These are phyloP conservation scores for Morinoia aosen DNA, from an alignment of 2,888 invertebrate genomes.

Conservation along the genomic window DNA sequence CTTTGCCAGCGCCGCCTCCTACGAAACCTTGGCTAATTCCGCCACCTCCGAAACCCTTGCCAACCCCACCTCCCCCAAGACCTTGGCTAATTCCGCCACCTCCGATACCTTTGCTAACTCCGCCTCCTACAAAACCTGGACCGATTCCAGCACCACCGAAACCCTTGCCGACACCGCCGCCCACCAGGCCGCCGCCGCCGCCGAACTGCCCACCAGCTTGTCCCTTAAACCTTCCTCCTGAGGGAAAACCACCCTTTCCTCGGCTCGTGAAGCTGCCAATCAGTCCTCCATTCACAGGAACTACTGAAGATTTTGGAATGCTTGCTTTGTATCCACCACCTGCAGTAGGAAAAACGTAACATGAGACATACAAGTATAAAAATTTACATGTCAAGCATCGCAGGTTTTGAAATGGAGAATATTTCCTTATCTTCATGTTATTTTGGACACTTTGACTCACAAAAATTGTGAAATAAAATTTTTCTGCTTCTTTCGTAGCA, in stretches of 20 bases:
- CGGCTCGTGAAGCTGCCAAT: neutral
- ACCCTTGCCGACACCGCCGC: neutral
- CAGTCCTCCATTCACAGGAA: slow-evolving; percentile 1
- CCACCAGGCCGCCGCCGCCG: neutral
- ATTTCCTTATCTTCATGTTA: neutral
- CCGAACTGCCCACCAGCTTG: neutral
- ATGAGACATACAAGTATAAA: neutral
- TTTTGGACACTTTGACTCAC: neutral
- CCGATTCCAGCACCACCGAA: neutral
- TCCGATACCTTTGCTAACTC: neutral
- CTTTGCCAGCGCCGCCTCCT: neutral
- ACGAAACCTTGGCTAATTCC: neutral
- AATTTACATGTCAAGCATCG: neutral
- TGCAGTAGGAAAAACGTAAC: neutral
- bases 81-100: neutral
- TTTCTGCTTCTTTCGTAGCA: neutral
- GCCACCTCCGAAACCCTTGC: neutral
- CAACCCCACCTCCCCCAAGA: neutral
- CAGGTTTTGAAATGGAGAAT: neutral
- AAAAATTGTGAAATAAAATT: neutral
- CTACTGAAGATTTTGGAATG: neutral
- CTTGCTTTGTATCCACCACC: neutral
- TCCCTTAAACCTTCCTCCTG: neutral
- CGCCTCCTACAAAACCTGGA: neutral
- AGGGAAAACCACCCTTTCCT: neutral